These are phyloP conservation scores for Psephotus haematonotus DNA, from an alignment of 2,113 vertebrate genomes.

Conservation along the genomic window DNA sequence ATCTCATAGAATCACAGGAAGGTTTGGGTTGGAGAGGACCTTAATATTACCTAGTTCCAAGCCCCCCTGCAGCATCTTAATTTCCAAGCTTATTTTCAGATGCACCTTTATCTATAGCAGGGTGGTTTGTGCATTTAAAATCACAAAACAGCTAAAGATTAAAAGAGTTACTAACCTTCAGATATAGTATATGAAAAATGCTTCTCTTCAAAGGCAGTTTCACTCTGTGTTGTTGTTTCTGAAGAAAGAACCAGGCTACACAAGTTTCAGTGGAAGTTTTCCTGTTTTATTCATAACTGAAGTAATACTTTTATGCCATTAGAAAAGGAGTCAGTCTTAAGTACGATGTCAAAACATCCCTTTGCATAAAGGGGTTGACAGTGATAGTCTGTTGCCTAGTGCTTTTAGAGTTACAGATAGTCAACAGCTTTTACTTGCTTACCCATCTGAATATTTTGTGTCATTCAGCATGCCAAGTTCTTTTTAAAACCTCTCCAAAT, in stretches of 20 bases:
- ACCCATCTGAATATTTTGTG: neutral
- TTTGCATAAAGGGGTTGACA: neutral
- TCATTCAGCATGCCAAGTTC: neutral
- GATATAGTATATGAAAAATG: neutral
- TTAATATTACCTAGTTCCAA: neutral
- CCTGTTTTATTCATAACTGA: neutral
- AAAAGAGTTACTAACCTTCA: slow-evolving; percentile 45
- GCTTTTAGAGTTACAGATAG: neutral
- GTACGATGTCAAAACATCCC: neutral
- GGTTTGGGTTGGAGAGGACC: neutral
- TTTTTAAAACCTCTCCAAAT: neutral
- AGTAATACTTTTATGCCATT: neutral
- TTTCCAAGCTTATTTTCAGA: slow-evolving; percentile 17
- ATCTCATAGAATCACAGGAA: neutral
- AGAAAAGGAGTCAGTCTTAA: neutral
- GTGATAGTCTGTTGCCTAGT: neutral
- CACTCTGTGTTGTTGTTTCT: neutral
- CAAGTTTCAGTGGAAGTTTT: neutral
- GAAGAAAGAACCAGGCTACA: neutral
- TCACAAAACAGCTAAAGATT: slow-evolving; percentile 52
- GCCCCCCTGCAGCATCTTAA: neutral
- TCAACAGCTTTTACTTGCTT: slow-evolving; percentile 21
- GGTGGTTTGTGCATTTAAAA: slow-evolving; percentile 48
- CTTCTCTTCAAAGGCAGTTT: slow-evolving; percentile 32
- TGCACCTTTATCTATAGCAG: neutral